Percentiles rank a stretch among this genome's conserved stretches.
These are phyloP conservation scores for Junonia oenone DNA, from an alignment of 2,888 invertebrate genomes.

Conservation along the genomic window DNA sequence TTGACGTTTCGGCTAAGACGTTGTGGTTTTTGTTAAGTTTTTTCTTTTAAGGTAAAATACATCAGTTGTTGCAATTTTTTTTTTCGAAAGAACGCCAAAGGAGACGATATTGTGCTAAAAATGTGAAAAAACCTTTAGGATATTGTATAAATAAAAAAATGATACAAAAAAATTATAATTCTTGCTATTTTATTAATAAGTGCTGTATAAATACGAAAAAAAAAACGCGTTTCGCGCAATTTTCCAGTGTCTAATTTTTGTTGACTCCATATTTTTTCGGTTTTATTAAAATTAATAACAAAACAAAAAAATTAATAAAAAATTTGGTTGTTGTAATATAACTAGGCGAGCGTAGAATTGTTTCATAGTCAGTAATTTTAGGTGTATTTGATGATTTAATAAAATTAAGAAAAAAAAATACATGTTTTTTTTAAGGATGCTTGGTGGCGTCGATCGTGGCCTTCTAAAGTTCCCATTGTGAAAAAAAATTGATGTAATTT, in stretches of 20 bases:
- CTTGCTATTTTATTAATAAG: constrained; percentile 48
- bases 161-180: constrained; percentile 55
- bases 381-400: constrained; percentile 38
- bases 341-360: constrained; percentile 41
- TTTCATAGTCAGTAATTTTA: constrained; percentile 39
- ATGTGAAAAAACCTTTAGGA: constrained; percentile 41
- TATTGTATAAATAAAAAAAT: constrained; percentile 65
- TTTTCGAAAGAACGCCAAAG: constrained; percentile 72
- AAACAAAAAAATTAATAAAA: constrained; percentile 26
- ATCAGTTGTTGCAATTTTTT: constrained; percentile 70
- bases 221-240: constrained; percentile 20
- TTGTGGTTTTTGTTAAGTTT: constrained; percentile 60
- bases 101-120: constrained; percentile 53
- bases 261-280: constrained; percentile 23
- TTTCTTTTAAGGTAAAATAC: constrained; percentile 51
- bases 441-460: constrained; percentile 44
- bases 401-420: constrained; percentile 49
- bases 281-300: constrained; percentile 23
- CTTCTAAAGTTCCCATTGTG: constrained; percentile 22
- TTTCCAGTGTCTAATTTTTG: constrained; percentile 30
- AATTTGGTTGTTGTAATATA: constrained; percentile 68
- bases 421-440: constrained; percentile 49
- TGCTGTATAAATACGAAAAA: constrained; percentile 41
- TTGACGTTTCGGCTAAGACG: constrained; percentile 31
- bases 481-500: constrained; percentile 42